Conservation (phyloP, 2,113 vertebrate species). For the Saguinus imperator region DNA sequence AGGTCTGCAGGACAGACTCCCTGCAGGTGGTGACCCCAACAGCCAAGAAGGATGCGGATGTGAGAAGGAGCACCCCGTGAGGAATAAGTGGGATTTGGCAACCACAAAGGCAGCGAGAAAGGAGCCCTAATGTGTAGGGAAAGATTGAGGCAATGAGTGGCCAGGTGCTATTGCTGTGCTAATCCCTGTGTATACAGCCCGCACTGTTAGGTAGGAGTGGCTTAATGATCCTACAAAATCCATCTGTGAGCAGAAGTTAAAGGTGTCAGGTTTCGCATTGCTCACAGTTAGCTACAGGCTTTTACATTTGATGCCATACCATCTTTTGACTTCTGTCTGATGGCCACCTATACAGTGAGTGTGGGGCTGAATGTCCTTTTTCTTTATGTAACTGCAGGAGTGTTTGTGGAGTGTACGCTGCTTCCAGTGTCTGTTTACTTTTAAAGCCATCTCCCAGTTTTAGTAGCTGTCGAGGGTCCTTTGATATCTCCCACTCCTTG, state of each 20-base stretch:
- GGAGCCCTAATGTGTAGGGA: neutral
- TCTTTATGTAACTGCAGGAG: neutral
- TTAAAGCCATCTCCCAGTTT: neutral
- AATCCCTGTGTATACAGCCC: neutral
- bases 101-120: neutral
- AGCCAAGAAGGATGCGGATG: neutral
- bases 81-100: neutral
- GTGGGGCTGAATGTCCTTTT: neutral
- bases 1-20: too few species aligned
- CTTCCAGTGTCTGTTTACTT: neutral
- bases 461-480: neutral
- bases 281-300: neutral
- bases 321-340: neutral
- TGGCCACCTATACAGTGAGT: neutral
- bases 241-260: neutral
- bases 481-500: neutral
- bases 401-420: neutral
- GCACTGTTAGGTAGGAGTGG: neutral
- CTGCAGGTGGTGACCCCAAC: too few species aligned
- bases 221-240: neutral
- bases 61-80: neutral
- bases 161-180: neutral
- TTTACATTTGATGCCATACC: neutral
- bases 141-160: neutral
- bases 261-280: neutral